Percentiles rank a stretch among this genome's conserved stretches.
These are phyloP conservation scores for Minunthozetes semirufus DNA, from an alignment of 2,888 invertebrate species.

Conservation along the genomic window DNA sequence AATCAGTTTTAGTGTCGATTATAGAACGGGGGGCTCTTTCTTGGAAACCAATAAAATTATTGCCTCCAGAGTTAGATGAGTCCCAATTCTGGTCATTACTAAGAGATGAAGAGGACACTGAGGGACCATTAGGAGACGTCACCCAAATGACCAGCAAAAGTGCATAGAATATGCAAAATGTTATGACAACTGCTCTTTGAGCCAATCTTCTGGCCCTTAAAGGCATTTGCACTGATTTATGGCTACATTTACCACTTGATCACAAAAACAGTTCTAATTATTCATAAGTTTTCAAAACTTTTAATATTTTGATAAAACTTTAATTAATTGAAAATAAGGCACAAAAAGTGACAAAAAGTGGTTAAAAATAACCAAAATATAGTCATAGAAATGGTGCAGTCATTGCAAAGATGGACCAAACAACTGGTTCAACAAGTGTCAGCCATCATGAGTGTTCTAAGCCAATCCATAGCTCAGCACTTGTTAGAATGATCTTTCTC, in stretches of 20 bases:
- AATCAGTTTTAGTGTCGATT: background rate
- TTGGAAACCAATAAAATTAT: slow-evolving; percentile 16
- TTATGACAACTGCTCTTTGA: slow-evolving; percentile 1
- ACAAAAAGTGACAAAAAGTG: too few relatives aligned
- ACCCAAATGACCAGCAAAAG: slow-evolving; percentile 12
- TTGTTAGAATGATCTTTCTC: background rate
- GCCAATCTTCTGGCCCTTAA: slow-evolving; percentile 13
- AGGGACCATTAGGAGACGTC: background rate
- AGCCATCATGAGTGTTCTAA: background rate
- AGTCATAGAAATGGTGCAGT: background rate
- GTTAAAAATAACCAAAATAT: background rate
- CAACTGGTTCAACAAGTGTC: slow-evolving; percentile 22
- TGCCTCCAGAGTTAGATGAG: background rate
- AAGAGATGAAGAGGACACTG: background rate
- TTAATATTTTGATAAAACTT: background rate
- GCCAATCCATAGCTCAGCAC: background rate
- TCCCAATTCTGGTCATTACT: background rate
- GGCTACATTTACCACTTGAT: background rate
- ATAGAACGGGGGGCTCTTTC: slow-evolving; percentile 30
- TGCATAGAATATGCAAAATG: slow-evolving; percentile 14
- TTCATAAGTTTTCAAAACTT: background rate
- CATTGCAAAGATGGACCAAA: background rate
- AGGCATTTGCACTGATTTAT: background rate
- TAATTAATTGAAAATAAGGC: background rate
- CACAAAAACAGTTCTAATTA: background rate